Base-by-base conservation (phyloP, 1,140 invertebrate species). In the Drosophila ercepeae region DNA sequence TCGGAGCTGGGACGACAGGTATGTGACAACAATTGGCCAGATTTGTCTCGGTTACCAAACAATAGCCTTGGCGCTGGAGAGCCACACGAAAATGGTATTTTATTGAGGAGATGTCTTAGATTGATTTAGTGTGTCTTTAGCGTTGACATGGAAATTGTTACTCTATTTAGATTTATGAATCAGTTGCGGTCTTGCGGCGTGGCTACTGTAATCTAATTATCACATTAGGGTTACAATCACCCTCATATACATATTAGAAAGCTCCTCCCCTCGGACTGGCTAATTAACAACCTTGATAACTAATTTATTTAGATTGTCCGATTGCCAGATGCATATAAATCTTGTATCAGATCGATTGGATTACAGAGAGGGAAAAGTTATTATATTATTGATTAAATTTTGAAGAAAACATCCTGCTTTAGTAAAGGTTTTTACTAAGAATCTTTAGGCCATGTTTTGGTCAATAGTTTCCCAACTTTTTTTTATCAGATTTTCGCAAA, bases 11-110 rank as follows among this genome's bases (percentile, higher is more conserved):
- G 55, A 9, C 39, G 60, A 64, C 63, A 67, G 63, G 60, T 65
- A 67, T 67, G 46, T 67, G 63, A 67, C 63, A 67, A 67, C 63
- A 51, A 67, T 67, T 65, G 63, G 63, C 27, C 36, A 67, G 63
- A 67, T 67, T 67, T 67, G 63, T 67, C 60, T 16, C 21, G 36
- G 36, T 4, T 53, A 34, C 63, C 7, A 52, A 51, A 52, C 60
- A 45, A 52, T 65, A 29, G 45, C 29, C n/a, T n/a, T n/a, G n/a
- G 34, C 14, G 44, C 42, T 7, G 11, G 11, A 25, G 36, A 44
- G 21, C n/a, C 59, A 52, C 1, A 29, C 8, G 21, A 48, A 42
- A 18, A 63, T 61, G 57, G 60, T 23, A 34, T 52, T 19, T 29
- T 42, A 18, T 44, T 54, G 11, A 11, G 11, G 7, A 14, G 39